Evolutionary conservation across 1,140 invertebrate genomes (phyloP).

Genomic region (Oryctes rhinoceros): DNA sequence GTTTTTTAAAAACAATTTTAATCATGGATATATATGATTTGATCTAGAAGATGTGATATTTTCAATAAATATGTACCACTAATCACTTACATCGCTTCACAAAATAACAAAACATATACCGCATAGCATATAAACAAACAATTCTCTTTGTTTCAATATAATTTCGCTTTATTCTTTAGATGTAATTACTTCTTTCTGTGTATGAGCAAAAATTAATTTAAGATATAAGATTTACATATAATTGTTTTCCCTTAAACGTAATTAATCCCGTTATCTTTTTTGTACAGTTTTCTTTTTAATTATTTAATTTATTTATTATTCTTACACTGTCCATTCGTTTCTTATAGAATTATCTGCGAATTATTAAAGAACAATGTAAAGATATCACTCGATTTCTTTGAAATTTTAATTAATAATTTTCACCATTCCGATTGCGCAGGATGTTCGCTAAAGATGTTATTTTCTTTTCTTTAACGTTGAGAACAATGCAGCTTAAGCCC

Average conservation of each 20-base stretch:
- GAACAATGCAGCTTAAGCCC: too few relatives aligned
- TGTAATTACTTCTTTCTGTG: not conserved
- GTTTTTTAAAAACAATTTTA: too few relatives aligned
- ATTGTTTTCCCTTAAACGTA: conserved; percentile 12
- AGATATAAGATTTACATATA: conserved; percentile 25
- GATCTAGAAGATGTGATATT: too few relatives aligned
- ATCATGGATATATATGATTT: too few relatives aligned
- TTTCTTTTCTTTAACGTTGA: not conserved
- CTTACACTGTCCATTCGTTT: not conserved
- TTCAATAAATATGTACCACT: too few relatives aligned
- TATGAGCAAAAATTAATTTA: conserved; percentile 12
- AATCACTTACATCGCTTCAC: not conserved
- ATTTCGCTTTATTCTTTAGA: conserved; percentile 13
- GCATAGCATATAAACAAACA: not conserved
- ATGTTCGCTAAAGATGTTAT: not conserved
- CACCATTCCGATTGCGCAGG: not conserved
- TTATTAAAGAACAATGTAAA: conserved; percentile 3
- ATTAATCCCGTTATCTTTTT: not conserved
- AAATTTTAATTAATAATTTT: conserved; percentile 23
- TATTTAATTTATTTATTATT: not conserved
- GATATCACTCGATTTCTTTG: conserved; percentile 3
- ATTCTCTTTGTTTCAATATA: not conserved
- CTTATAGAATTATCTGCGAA: conserved; percentile 22
- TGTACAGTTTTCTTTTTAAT: not conserved
- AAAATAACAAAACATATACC: not conserved